Evolutionary conservation across 2,888 invertebrate genomes (phyloP), one percentile per base, ranked within the genome.

Genomic region (Plebejus melissa): DNA sequence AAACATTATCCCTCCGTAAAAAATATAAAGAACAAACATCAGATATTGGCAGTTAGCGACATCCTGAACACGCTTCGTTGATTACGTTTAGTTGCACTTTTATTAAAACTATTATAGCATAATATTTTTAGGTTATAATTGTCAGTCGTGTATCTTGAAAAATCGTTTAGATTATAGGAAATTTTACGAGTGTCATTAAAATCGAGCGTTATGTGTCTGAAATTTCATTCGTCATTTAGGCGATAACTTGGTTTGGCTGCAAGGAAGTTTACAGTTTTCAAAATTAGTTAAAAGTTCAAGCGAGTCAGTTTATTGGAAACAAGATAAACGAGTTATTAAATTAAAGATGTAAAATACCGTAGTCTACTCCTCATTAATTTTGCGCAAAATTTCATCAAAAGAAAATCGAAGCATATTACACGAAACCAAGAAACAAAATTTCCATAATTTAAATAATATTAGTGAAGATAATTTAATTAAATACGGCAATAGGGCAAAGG

Each of bases 1-100:
- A 93, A 93, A 93, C 93, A 93, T 93, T 93, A 93, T 92, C 91
- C 90, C 92, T 88, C 88, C 87, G 85, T 89, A 91, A 93, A 93
- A 92, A 93, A 89, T 90, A 92, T 92, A 92, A 92, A 93, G 89
- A 90, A 90, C 88, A 89, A 90, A 91, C 88, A 92, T 91, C 90
- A 88, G 92, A 91, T 91, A 91, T 93, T 92, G 91, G 90, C 91
- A 90, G 90, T 91, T 92, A 91, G 88, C 84, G 85, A 83, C 90
- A 89, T 88, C 88, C 88, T 83, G 85, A 85, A 85, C 85, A 86
- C 88, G 87, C 89, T 88, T 85, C 82, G 81, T 84, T 87, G 91
- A 91, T 91, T 90, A 88, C 84, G 88, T 89, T 87, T 74, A 76
- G 65, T 81, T 79, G 76, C 77, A 76, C 78, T 76, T 75, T 76